Evolutionary conservation across 1,140 invertebrate species (phyloP), one percentile per base, ranked within the genome.

Genomic region (Lordiphosa collinella): DNA sequence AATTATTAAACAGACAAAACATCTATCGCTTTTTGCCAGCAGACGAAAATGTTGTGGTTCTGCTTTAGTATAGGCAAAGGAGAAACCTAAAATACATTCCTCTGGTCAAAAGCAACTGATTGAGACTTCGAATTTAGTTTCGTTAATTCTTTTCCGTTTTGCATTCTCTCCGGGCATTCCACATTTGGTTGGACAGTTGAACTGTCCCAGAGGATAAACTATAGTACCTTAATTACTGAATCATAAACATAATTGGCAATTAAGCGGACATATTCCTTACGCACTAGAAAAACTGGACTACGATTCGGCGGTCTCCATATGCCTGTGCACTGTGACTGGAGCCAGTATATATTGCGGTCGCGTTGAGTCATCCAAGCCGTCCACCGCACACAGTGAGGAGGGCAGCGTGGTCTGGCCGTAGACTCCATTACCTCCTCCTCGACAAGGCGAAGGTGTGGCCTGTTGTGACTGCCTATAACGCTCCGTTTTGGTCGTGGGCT

Each of bases 241-340:
- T 14, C 16, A 47, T 44, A 38, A 51, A 59, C 61, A 74, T 72
- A 78, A 71, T 86, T 86, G 82, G 72, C 82, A 86, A 86, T 74
- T 68, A 82, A 78, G 82, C 73, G 82, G 65, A 71, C 61, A 34
- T 29, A 29, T 29, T 13, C 31, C 58, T 79, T 73, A 63, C 29
- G 35, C 13, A 32, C 36, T 56, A 54, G 69, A 69, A 74, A 71
- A 80, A 79, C 56, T 75, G 59, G 59, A 84, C 80, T 88, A 88
- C 68, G 86, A 75, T 35, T 88, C 86, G 64, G 85, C 91, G 13
- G 93, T 92, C 88, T 95, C 94, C 93, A 94, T 94, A 74, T 94
- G 92, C 66, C 93, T 91, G 88, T 97, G 96, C 38, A 97, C 96
- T 31, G 95, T 96, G 13, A 97, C 96, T 35, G 95, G 95, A 10